Base-by-base conservation (phyloP, 2,797 vertebrate genomes). In the Sciaenops ocellatus region DNA sequence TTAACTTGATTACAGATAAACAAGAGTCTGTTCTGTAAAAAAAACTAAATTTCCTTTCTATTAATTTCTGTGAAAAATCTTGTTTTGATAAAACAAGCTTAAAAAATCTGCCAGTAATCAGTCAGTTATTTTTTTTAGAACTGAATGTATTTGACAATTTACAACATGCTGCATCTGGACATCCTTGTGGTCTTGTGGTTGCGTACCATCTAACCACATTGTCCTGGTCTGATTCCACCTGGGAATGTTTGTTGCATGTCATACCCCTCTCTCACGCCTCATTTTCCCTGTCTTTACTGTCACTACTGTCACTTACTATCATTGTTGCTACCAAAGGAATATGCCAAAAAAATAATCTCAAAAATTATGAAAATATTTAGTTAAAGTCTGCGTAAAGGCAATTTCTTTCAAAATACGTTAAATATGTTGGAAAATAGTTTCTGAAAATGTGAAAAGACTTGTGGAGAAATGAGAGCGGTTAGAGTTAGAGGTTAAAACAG, bases 1-100 rank as follows among this genome's bases (percentile, higher is more conserved):
- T 61, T 69, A 70, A 65, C 52, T 24, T 26, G 6, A 56, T 46
- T 65, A 51, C 1, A 44, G 28, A 56, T 28, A 54, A 66, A 47
- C 28, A 13, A 9, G 5, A 5, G 18, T 18, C 52, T 65, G 15
- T 55, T 38, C 44, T 18, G 1, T 42, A 30, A 8, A 59, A 51
- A 42, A 47, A 22, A 24, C 2, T 8, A 24, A 1, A 18, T 18
- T 44, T 13, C 16, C 2, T 20, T 17, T 42, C 2, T 41, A 9
- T 24, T 11, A 0, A 50, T 34, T 20, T 48, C 30, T 44, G 26
- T 57, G 41, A 3, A 22, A 57, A 47, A 56, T n/a, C 13, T 1
- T 46, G 22, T 17, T 7, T 15, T 16, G 26, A 8, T 38, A 8
- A 38, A 38, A 22, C 46, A 30, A 38, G 3, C 1, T 63, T 63